These are phyloP conservation scores for Noctua pronuba DNA, from an alignment of 2,888 invertebrate genomes.

Conservation along the genomic window DNA sequence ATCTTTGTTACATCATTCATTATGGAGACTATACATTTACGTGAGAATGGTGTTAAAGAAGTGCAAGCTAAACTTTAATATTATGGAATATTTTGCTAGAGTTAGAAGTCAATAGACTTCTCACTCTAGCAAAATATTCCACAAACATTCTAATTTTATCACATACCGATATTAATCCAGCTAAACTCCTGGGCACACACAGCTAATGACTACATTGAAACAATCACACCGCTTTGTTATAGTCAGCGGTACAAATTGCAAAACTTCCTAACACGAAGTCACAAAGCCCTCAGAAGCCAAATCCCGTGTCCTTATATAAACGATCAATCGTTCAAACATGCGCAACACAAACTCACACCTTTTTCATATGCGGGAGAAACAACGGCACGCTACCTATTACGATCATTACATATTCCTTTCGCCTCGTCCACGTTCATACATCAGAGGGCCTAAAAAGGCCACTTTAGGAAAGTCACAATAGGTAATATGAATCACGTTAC, in stretches of 20 bases:
- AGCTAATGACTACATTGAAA: constrained; percentile 46
- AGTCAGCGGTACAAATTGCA: constrained; percentile 40
- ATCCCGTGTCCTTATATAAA: constrained; percentile 3
- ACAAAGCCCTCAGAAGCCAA: constrained; percentile 11
- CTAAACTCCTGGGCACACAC: constrained; percentile 5
- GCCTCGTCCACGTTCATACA: background rate
- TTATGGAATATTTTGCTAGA: no score
- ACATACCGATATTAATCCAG: background rate
- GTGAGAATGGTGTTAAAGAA: no score
- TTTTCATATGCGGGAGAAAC: background rate
- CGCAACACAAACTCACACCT: background rate
- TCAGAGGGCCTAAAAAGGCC: no score
- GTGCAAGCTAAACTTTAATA: no score
- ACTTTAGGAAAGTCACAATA: no score
- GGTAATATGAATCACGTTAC: background rate
- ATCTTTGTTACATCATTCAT: no score
- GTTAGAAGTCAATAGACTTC: background rate
- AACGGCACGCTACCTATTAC: background rate
- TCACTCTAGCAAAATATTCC: background rate
- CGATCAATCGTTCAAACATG: background rate
- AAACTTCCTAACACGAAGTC: constrained; percentile 42
- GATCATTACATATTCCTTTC: background rate
- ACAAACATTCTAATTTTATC: constrained; percentile 3
- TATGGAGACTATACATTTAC: no score
- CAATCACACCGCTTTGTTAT: constrained; percentile 36